Conservation (phyloP, 2,888 invertebrate species). For the Stenodera caucasica region DNA sequence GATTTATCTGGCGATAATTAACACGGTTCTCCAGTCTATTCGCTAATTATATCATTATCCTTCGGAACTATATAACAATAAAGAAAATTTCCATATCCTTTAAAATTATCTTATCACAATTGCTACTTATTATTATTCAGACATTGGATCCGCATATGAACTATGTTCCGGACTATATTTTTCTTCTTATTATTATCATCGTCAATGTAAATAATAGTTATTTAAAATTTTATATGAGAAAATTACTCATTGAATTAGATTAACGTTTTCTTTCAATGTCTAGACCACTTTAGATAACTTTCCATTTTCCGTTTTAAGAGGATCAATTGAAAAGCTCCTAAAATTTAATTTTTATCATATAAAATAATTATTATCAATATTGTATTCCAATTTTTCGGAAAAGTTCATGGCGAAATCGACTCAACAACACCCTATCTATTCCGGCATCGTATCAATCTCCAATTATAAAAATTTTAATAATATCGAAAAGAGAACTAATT, state of each 20-base stretch:
- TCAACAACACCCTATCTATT: slow-evolving; percentile 5
- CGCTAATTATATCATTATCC: no score
- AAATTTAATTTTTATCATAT: neutral
- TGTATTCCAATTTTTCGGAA: neutral
- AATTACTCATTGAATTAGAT: neutral
- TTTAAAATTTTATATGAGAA: neutral
- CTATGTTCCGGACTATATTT: neutral
- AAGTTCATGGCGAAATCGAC: slow-evolving; percentile 1
- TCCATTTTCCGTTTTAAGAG: neutral
- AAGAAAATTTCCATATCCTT: neutral
- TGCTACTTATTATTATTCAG: neutral
- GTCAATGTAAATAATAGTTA: neutral
- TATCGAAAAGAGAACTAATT: no score
- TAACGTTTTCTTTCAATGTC: neutral
- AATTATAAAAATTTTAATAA: no score
- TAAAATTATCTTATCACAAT: slow-evolving; percentile 1
- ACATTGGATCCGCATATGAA: neutral
- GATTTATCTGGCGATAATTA: slow-evolving; percentile 45
- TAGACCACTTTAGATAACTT: neutral
- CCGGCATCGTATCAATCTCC: neutral
- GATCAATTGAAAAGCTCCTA: neutral
- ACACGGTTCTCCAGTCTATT: slow-evolving; percentile 12
- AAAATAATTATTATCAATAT: neutral
- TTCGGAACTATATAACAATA: neutral
- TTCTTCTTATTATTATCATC: neutral